Base-by-base conservation (phyloP, 1,140 invertebrate genomes). In the Macrobrachium nipponense region DNA sequence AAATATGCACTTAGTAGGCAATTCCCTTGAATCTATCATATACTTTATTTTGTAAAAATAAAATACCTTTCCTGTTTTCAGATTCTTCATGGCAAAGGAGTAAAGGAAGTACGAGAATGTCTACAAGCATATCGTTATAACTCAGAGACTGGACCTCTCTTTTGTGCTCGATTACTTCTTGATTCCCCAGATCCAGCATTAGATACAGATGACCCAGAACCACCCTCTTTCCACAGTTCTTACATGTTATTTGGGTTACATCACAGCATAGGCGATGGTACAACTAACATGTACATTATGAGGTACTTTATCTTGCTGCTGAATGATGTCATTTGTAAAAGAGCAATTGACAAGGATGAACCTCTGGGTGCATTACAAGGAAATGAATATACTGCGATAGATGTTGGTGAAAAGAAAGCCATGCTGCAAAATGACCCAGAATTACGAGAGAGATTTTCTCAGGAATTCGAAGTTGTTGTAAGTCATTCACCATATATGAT, bases 251-350 rank as follows among this genome's bases (percentile, higher is more conserved):
- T 83, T 12, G 82, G 58, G 27, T 61, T 75, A 27, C 73, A 83
- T 27, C 82, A 83, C 43, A 73, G 82, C 27, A 77, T 83, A 17
- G 73, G 72, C 6, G 82, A 83, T 44, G 82, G 82, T 15, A 77
- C 72, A 17, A 64, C 82, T 43, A 83, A 83, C 72, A 62, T 75
- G 73, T 18, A 62, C 18, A 73, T 77, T 18, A 51, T 61, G 17
- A 61, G 64, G 60, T 62, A 18, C 8, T 77, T 83, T n/a, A 12
- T 83, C 6, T 43, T 27, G 10, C 58, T 83, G 0, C 44, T 83
- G 27, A 61, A 83, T 36, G 44, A 77, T 14, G 82, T 83, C 15
- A 64, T 83, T 58, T n/a, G 58, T 27, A 1, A 61, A 15, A 75
- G 64, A 3, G 6, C 82, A 17, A 68, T 83, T 27, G 61, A 83